Evolutionary conservation across 2,888 invertebrate species (phyloP), one percentile per base, ranked within the genome.

Genomic region (Parnassius apollo): DNA sequence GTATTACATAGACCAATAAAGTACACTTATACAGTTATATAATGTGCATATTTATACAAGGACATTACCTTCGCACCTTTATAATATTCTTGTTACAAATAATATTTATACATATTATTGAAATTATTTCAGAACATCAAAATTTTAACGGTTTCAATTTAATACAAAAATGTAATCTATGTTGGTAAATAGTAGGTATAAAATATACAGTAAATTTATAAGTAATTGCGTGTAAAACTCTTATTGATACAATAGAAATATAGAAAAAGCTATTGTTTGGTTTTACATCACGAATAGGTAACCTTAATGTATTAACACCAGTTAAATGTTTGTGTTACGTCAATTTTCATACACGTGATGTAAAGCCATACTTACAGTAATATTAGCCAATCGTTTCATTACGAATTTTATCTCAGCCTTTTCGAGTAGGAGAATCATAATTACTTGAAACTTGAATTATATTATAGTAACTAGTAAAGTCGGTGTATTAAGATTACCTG

Each of bases 341-440:
- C 67, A 67, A 68, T 70, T 72, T 67, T 69, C 72, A 75, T 78
- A 81, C 73, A 78, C 78, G 73, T 76, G 65, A 78, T 78, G 80
- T 73, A 78, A 80, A 84, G 77, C 81, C 74, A 76, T 71, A 74
- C 78, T 78, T 82, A 83, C 74, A 75, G 78, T 80, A 81, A 79
- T 80, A 78, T 81, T 84, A 78, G 86, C 88, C 88, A 86, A 89
- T 88, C 78, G 75, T 86, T 84, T 85, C 77, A 81, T 83, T 86
- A 85, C 81, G 85, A 79, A 82, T 82, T 59, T 85, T 84, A 85
- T 85, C 77, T 91, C 91, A 91, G 91, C 91, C 91, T 91, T 91
- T 90, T 90, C 85, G 85, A 91, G 85, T 89, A 91, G 91, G 91
- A 91, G 86, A 89, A 89, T 83, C 82, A 83, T 87, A 86, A 83